Base-by-base conservation (phyloP, 2,113 vertebrate genomes). In the Poeciliopsis retropinna region DNA sequence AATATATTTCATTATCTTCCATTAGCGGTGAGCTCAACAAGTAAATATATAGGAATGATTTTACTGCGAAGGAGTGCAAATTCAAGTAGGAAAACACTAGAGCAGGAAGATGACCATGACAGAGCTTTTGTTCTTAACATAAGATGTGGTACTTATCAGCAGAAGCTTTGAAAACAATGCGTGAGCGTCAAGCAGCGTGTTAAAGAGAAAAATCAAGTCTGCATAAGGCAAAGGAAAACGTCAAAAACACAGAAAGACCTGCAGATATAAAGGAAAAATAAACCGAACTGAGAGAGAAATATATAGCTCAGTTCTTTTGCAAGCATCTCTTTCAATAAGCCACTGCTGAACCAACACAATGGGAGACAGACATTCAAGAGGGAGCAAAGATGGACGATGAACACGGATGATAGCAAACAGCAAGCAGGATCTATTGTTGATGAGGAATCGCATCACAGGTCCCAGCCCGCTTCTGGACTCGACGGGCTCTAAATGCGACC, bases 141-240 rank as follows among this genome's bases (percentile, higher is more conserved):
- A 66, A 87, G 87, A 87, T 82, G 51, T 57, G 69, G 76, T 68
- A 76, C 75, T 70, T 69, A 25, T 86, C 73, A 71, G 81, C 72
- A 83, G 80, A 83, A 63, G 41, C 51, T 79, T 30, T 88, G 78
- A 80, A 83, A 70, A 81, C 44, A 60, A 85, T 8, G 73, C 66
- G 41, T 74, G 70, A 83, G 81, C 63, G 61, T 71, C 63, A 84
- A 85, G 86, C 91, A 90, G 91, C 92, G 80, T 87, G 83, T 88
- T 74, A 29, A 79, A 87, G 19, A 89, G 61, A 82, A 85, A 37
- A 78, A 66, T 68, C 27, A n/a, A 69, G 54, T 80, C 68, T 65
- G 81, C 75, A 19, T 89, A 91, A 92, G 92, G 87, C 89, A 83
- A 84, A 88, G 70, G 82, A 81, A 41, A 70, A 76, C 75, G 79